Base-by-base conservation (phyloP, 1,140 invertebrate genomes). In the Phenacoccus solenopsis region DNA sequence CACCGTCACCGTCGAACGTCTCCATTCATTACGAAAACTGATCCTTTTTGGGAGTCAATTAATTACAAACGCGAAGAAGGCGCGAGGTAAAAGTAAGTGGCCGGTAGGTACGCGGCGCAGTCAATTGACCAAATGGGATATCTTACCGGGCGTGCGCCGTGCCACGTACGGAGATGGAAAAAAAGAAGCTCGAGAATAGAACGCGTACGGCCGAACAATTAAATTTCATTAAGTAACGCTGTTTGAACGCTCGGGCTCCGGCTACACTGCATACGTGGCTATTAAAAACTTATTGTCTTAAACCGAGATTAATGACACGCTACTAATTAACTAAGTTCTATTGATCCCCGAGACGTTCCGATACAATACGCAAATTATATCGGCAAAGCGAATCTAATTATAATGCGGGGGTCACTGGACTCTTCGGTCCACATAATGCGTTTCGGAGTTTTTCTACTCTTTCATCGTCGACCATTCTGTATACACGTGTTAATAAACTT, bases 261-360 rank as follows among this genome's bases (percentile, higher is more conserved):
- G 25, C 59, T 25, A 16, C 10, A 27, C 59, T 22, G 59, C 59
- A 64, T 64, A 27, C 59, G 59, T 64, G 59, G 59, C 59, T 64
- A 64, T 64, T 64, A 64, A 64, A 64, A 64, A 27, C 59, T 2
- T 25, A 64, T 64, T 64, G 59, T 64, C 25, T 64, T 64, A 64
- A 64, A 64, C 22, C 59, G 59, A 64, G 59, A 64, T 64, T 64
- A 64, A 64, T 64, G 59, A 64, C 59, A 64, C 59, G 59, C 59
- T 64, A 64, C 59, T 64, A 64, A 64, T 64, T 64, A 64, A 64
- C 59, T 64, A 64, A 64, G 20, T 27, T 27, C 59, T 64, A 64
- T 64, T 64, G 59, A 64, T 64, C 59, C 59, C 22, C 25, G 22
- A 10, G n/a, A 10, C 32, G 59, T 64, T 64, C 59, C 22, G 25